Evolutionary conservation across 30 jellyfish, hydroid and myxozoan species (phyloP), one percentile per base, ranked within the genome.

Genomic region (Aurelia aurita): DNA sequence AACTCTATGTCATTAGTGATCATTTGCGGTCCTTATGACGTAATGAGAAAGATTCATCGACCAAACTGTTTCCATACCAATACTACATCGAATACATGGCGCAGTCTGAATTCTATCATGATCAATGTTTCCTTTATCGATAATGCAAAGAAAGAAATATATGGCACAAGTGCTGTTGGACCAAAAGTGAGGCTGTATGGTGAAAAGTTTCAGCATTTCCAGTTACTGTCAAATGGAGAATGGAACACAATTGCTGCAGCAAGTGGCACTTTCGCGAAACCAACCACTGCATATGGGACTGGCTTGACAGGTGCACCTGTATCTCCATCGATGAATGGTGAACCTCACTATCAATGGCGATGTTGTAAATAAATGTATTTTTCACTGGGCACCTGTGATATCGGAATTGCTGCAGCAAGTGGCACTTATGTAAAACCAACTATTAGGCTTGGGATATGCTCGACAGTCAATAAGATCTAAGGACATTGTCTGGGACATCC

Each of bases 21-120:
- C 45, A 27, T 80, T 23, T 80, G 90, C 39, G 90, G 82, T 54
- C 10, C 58, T 0, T 46, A 62, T 69, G 14, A 27, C 3, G 31
- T 43, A 4, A 14, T 23, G 16, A 54, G 74, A 21, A 51, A 9
- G 44, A 20, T 44, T 4, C 20, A 46, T 10, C 49, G 46, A 13
- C 8, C 68, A 3, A 32, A 54, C 23, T 77, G 90, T 51, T 80
- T 46, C 82, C 54, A 18, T 51, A 59, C 61, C 7, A 66, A 80
- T 27, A 5, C 75, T 5, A 60, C 90, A 51, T 22, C 74, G 70
- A 49, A 26, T 18, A 15, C 80, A 14, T 80, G 90, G 90, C 34
- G 18, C 47, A 27, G 67, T 9, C 67, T 80, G 51, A 25, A 32
- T 25, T 3, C 58, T 26, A 80, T 5, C 62, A 10, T 63, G 65